Evolutionary conservation across 2,113 vertebrate species (phyloP).

Genomic region (Poecile atricapillus): DNA sequence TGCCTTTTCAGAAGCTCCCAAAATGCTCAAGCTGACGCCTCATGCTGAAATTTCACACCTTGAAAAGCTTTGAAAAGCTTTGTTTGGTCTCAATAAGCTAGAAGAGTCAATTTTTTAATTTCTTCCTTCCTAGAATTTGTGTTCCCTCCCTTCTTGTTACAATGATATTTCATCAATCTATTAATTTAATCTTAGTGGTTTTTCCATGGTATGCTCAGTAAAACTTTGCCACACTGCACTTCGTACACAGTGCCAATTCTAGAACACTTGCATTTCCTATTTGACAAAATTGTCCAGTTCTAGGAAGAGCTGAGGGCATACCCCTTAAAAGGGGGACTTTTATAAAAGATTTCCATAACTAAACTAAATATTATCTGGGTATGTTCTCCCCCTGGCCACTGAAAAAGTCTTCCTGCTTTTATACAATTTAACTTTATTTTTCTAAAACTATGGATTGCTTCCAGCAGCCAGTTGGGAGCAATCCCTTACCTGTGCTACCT

Average conservation of each 20-base stretch:
- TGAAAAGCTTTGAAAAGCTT: background rate
- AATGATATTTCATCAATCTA: background rate
- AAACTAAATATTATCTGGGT: background rate
- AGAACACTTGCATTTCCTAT: background rate
- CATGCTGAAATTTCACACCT: background rate
- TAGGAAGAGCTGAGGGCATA: background rate
- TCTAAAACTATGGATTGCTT: background rate
- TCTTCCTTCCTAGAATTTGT: background rate
- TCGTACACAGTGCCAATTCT: background rate
- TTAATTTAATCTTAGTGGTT: background rate
- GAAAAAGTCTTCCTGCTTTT: background rate
- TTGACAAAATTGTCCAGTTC: background rate
- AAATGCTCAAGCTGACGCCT: background rate
- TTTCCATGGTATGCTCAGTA: background rate
- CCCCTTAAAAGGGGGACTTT: background rate
- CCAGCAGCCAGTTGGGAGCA: background rate
- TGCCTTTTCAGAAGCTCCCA: background rate
- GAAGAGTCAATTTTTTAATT: background rate
- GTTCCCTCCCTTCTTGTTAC: background rate
- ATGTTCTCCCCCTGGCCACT: background rate
- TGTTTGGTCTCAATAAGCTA: background rate
- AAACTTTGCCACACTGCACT: background rate
- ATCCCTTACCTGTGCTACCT: background rate
- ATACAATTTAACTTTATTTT: background rate
- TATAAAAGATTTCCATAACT: background rate